Evolutionary conservation across 2,797 vertebrate genomes (phyloP), one percentile per base, ranked within the genome.

Genomic region (Liparis tanakae): DNA sequence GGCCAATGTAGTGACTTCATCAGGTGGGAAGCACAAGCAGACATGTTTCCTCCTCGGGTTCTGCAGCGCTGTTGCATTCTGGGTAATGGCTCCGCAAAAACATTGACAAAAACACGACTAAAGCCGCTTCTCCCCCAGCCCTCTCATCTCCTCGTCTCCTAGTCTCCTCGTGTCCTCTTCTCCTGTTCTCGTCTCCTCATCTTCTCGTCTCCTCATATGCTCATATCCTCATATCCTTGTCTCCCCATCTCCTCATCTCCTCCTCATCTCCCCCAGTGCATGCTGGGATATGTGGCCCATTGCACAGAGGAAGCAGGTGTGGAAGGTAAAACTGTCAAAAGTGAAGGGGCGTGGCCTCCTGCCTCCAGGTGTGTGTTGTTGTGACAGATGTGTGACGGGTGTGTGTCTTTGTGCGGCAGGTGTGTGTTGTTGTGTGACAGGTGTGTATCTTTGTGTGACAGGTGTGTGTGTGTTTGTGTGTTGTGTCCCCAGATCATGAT

Each of bases 401-500:
- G 25, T 30, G 25, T 30, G 25, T 50, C 25, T 30, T 2, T 30
- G 25, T 30, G 25, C 3, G 25, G 3, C 25, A 30, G 25, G 25
- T 30, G 25, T 30, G 25, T 30, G 25, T 30, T 3, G 2, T 30
- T 30, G 25, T 30, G 25, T 30, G 25, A 30, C 25, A 30, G 25
- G 25, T 30, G 25, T 30, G 25, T 30, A 3, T 30, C 25, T 30
- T 30, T 30, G 25, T 30, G 15, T 74, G 51, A 77, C 51, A 34
- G 9, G 2, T 64, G 14, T 66, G 62, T 34, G 25, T 30, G 2
- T 30, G 25, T 30, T n/a, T n/a, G 25, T 30, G 25, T 50, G 6
- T 41, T 77, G 20, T 81, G 25, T 67, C 64, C 0, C 59, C 94
- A 99, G 98, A 99, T 99, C 79, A 98, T 99, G 97, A 95, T 99